Base-by-base conservation (phyloP, 2,888 invertebrate species). In the Clanis bilineata region DNA sequence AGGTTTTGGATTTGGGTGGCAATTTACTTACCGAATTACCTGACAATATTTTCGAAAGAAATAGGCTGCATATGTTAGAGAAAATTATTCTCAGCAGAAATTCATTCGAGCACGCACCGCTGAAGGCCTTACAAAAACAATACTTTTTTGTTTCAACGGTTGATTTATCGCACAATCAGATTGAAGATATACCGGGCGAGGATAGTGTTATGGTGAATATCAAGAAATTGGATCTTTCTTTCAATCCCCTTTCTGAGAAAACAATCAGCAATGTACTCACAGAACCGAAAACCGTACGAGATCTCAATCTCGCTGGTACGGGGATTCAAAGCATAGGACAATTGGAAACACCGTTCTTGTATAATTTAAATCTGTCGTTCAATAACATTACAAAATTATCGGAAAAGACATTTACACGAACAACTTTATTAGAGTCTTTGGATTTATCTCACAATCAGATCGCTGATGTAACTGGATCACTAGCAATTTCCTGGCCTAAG, bases 201-300 rank as follows among this genome's bases (percentile, higher is more conserved):
- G 96, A 97, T 60, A 96, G 95, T 72, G 95, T 97, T 1, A 95
- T 98, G 93, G 96, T 96, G 0, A 97, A 97, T 76, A 96, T 98
- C 3, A 98, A 98, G 79, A 94, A 95, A 66, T 88, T 98, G 7
- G 97, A 98, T 84, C 87, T 98, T 9, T 97, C 97, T 1, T 96
- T 95, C 67, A 98, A 98, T 91, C 97, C 97, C 0, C 81, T 98
- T 0, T 95, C 95, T 1, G 92, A 94, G 58, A 95, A 95, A 70
- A 95, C 97, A 0, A 93, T 97, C 0, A 93, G 87, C 51, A 96
- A 96, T 76, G 94, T 98, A 59, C 84, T 98, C 1, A 96, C 96
- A 28, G 97, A 98, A 79, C 98, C 98, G 0, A 98, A 98, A 88
- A 97, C 97, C 0, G 95, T 97, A 0, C 89, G 97, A 44, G 95